Evolutionary conservation across 2,797 vertebrate genomes (phyloP), one percentile per base, ranked within the genome.

Genomic region (Crenuchus spilurus): DNA sequence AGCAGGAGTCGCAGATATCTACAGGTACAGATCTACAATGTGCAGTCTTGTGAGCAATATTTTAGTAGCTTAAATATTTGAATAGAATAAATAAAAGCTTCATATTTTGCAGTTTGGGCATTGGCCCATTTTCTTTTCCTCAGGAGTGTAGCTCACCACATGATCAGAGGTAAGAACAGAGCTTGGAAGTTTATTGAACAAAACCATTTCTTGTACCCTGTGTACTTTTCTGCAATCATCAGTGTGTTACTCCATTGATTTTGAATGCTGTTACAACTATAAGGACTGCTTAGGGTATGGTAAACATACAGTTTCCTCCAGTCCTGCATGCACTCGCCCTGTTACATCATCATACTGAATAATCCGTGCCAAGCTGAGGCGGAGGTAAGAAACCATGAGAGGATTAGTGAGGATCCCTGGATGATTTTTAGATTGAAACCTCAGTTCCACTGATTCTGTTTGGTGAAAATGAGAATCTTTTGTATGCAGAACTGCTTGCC

Each of bases 321-420:
- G 35, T 63, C 28, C 20, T 46, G 46, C 65, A 66, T 58, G 20
- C 68, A 72, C 22, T 55, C 11, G n/a, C 54, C 13, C 64, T 63
- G 54, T 77, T 77, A 77, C 48, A 81, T 76, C 70, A 65, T 49
- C 58, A 70, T 14, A 42, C 60, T 31, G 31, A 86, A 80, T 90
- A 91, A 91, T 90, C 87, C 82, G 72, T 22, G 57, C 8, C 62
- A 63, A 74, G 66, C 33, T 76, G 74, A 74, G 65, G 42, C 68
- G 79, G 61, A 71, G 71, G 52, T 85, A 86, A 86, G 79, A 87
- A 85, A 70, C 86, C 72, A 72, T 22, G 71, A 85, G 81, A 80
- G 84, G 88, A 91, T 92, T 90, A 91, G 80, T 63, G 70, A 55
- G 65, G 72, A 85, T 72, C 83, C 66, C 51, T 83, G 64, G 63